Evolutionary conservation across 2,113 vertebrate species (phyloP).

Genomic region (Sceloporus undulatus): DNA sequence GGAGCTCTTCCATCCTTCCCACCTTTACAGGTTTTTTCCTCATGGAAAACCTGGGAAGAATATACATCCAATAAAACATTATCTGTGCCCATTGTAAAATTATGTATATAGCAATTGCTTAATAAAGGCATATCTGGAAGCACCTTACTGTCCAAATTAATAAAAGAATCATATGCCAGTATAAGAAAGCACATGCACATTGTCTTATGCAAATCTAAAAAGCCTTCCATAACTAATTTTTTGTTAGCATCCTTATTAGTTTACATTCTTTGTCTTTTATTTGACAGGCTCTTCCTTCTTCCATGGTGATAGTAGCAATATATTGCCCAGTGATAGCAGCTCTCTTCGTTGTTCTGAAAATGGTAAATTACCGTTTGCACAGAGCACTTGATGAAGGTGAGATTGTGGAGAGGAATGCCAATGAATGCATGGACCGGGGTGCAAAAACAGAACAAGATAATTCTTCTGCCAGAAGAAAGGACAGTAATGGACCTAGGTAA

Average conservation of each 20-base stretch:
- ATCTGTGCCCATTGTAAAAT: background rate
- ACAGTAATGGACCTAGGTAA: conserved; percentile 96
- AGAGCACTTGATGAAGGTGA: conserved; percentile 96
- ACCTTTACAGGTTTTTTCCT: background rate
- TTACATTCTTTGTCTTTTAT: conserved; percentile 51
- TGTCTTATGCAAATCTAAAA: background rate
- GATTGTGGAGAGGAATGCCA: conserved; percentile 89
- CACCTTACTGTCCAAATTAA: background rate
- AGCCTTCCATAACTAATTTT: background rate
- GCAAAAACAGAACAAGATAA: conserved; percentile 83
- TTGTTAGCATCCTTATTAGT: conserved; percentile 28
- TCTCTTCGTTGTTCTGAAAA: conserved; percentile 95
- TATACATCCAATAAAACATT: background rate
- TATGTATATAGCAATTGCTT: background rate
- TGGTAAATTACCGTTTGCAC: conserved; percentile 96
- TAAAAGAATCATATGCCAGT: background rate
- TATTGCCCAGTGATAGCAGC: conserved; percentile 95
- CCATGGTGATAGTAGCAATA: conserved; percentile 97
- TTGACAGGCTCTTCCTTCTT: conserved; percentile 92
- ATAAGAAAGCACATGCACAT: background rate
- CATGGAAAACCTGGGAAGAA: background rate
- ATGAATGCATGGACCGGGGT: conserved; percentile 82
- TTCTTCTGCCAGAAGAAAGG: conserved; percentile 86
- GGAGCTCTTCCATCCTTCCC: background rate
- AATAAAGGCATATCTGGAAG: background rate